Base-by-base conservation (phyloP, 1,140 invertebrate genomes). In the Cydia amplana region DNA sequence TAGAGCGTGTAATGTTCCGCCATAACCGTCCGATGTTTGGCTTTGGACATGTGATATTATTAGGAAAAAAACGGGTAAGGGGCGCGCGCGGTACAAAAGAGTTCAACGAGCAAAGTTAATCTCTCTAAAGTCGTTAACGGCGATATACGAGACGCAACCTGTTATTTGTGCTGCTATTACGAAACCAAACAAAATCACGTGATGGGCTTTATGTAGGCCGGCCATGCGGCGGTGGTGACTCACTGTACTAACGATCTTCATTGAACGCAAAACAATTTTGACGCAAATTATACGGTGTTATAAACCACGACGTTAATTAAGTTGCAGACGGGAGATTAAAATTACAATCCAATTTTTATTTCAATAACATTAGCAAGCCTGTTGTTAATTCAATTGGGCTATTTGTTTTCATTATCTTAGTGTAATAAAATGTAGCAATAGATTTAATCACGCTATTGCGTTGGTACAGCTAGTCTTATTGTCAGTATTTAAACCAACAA, bases 231-330 rank as follows among this genome's bases (percentile, higher is more conserved):
- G 36, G 36, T 40, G 36, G 82, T 89, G 88, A 88, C 82, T 89
- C 87, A 88, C 83, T 75, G 75, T 77, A 78, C 82, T 83, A 88
- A 89, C 87, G 80, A 87, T 89, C 83, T 87, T 86, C 82, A 89
- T 88, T 85, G 83, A 79, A 85, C 83, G 86, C 83, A 80, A 88
- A 89, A 91, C 87, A 87, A 86, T 90, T 90, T 91, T 86, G 87
- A 91, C 85, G 81, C 86, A 91, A 90, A 91, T 91, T 92, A 91
- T 88, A 91, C 83, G 82, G 83, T 90, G 83, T 84, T 87, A 87
- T 79, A 78, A 85, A 75, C 83, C 82, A 87, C 83, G 80, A 88
- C 80, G 83, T 83, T 91, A 90, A 91, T 92, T 89, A 89, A 88
- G 82, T 90, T 87, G 87, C 87, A 83, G 79, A 80, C 76, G 79